phyloP scores from a whole-genome alignment of 37 sponge, comb jelly and placozoan species.

The Ephydatia muelleri region DNA sequence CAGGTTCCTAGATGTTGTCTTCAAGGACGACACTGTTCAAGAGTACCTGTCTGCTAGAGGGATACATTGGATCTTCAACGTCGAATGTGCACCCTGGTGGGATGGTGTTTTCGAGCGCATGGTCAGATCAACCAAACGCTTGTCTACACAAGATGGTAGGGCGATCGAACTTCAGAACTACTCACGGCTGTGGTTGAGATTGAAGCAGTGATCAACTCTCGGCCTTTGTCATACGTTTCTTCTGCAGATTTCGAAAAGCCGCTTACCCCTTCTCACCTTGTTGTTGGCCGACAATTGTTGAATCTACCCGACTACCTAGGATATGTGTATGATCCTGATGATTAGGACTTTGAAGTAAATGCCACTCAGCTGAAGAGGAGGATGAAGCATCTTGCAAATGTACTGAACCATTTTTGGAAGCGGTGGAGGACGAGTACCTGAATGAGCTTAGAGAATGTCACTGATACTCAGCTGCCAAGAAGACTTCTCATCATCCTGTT shows the following conservation, averaged over 20 bases:
- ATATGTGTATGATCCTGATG: too few relatives aligned
- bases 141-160: too few relatives aligned
- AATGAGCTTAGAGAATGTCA: background rate
- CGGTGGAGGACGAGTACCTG: background rate
- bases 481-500: too few relatives aligned
- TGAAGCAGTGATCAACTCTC: constrained; percentile 40
- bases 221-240: constrained; percentile 40
- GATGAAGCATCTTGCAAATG: constrained; percentile 8
- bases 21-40: background rate
- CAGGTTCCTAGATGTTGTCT: background rate
- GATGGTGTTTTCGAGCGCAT: too few relatives aligned
- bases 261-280: constrained; percentile 40
- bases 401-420: constrained; percentile 2
- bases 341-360: background rate
- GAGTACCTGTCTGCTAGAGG: constrained; percentile 15
- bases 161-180: constrained; percentile 36
- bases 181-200: constrained; percentile 23
- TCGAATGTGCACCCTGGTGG: constrained; percentile 40
- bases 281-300: constrained; percentile 9
- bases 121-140: constrained; percentile 27
- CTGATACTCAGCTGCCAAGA: background rate
- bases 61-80: constrained; percentile 19
- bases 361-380: background rate
- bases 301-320: constrained; percentile 16
- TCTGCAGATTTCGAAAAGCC: constrained; percentile 31